Evolutionary conservation across 2,888 invertebrate genomes (phyloP).

Genomic region (Sicus ferrugineus): DNA sequence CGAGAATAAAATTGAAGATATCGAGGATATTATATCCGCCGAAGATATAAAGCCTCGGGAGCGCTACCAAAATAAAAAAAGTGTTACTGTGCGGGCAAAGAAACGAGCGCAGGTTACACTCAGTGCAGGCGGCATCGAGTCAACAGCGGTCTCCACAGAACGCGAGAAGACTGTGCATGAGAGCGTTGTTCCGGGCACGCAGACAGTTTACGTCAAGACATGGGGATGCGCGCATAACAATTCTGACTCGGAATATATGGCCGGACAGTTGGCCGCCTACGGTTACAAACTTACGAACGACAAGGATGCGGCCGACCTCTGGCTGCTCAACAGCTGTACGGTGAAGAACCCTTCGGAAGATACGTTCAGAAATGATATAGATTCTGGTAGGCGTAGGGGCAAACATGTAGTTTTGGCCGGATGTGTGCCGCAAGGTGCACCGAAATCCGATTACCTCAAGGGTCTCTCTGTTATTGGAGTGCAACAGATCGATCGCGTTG

Average conservation of each 20-base stretch:
- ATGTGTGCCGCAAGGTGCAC: constrained; percentile 95
- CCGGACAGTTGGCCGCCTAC: constrained; percentile 86
- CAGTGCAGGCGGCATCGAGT: constrained; percentile 14
- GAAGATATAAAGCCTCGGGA: constrained; percentile 83
- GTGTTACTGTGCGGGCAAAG: constrained; percentile 73
- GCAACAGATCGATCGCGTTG: constrained; percentile 96
- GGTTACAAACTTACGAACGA: constrained; percentile 87
- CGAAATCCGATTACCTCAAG: constrained; percentile 69
- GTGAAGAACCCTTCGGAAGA: constrained; percentile 98
- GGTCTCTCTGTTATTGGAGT: constrained; percentile 95
- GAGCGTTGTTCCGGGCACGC: constrained; percentile 76
- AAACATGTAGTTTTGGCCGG: constrained; percentile 95
- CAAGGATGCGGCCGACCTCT: constrained; percentile 84
- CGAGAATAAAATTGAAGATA: constrained; percentile 72
- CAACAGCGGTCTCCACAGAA: not conserved
- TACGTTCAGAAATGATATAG: constrained; percentile 88
- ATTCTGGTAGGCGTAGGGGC: constrained; percentile 74
- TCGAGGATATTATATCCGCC: constrained; percentile 83
- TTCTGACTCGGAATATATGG: constrained; percentile 99
- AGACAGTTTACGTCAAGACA: constrained; percentile 86
- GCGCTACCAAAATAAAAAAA: constrained; percentile 75
- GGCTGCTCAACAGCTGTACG: constrained; percentile 97
- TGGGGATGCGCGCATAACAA: constrained; percentile 99
- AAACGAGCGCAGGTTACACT: constrained; percentile 58
- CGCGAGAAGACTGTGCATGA: constrained; percentile 66